These are phyloP conservation scores for Palythoa grandis DNA, from an alignment of 92 coral and sea anemone genomes.

Conservation along the genomic window DNA sequence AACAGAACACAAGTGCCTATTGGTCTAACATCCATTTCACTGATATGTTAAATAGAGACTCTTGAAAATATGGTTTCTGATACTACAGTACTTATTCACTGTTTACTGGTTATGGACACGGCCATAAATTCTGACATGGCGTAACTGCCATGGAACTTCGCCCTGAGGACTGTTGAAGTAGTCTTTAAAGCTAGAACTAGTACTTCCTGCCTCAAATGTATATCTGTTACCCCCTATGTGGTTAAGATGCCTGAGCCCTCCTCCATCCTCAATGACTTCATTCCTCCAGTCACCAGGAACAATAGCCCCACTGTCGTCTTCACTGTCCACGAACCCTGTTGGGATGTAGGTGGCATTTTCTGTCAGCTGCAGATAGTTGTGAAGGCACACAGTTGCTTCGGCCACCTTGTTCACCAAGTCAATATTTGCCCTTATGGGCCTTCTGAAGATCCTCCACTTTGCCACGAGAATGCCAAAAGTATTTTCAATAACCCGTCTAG, in stretches of 20 bases:
- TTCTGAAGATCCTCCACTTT: slow-evolving; percentile 54
- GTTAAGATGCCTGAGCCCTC: slow-evolving; percentile 26
- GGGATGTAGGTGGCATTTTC: slow-evolving; percentile 49
- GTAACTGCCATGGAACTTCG: slow-evolving; percentile 45
- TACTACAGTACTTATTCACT: slow-evolving; percentile 4
- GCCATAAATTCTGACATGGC: slow-evolving; percentile 45
- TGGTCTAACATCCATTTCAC: slow-evolving; percentile 10
- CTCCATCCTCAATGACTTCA: slow-evolving; percentile 23
- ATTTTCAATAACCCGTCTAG: slow-evolving; percentile 53
- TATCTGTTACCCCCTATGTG: slow-evolving; percentile 38
- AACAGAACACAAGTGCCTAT: neutral
- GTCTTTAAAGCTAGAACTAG: slow-evolving; percentile 30
- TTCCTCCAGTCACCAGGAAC: slow-evolving; percentile 60
- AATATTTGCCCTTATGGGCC: slow-evolving; percentile 43
- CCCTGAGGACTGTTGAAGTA: slow-evolving; percentile 50
- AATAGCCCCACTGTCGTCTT: slow-evolving; percentile 41
- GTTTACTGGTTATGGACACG: slow-evolving; percentile 10
- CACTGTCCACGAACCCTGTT: slow-evolving; percentile 57
- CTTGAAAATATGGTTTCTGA: slow-evolving; percentile 19
- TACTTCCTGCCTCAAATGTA: slow-evolving; percentile 39
- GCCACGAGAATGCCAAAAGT: slow-evolving; percentile 52
- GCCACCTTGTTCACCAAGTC: slow-evolving; percentile 25
- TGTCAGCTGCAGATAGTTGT: slow-evolving; percentile 54
- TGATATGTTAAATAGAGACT: slow-evolving; percentile 3
- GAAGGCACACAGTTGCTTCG: slow-evolving; percentile 44